A percentile compares a stretch with the other conserved stretches of the same genome.
These are phyloP conservation scores for Anadara kagoshimensis DNA, from an alignment of 1,140 invertebrate species.

Conservation along the genomic window DNA sequence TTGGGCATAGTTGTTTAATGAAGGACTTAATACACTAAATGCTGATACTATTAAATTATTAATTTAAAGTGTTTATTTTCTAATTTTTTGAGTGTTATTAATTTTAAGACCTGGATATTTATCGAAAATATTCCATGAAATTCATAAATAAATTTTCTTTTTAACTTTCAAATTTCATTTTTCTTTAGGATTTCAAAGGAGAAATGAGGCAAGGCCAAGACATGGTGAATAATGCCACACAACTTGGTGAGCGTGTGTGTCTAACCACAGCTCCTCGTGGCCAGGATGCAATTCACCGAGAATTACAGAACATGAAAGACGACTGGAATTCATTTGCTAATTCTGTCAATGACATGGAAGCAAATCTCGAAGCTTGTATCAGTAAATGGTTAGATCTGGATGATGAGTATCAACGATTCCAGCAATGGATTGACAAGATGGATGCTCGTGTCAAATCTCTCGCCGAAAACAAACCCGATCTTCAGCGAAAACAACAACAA, in stretches of 20 bases:
- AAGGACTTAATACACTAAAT: no score
- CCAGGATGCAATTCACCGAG: conserved; percentile 62
- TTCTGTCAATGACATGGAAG: conserved; percentile 77
- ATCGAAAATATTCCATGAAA: no score
- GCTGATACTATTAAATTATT: no score
- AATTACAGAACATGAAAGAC: conserved; percentile 63
- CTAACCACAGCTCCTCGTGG: conserved; percentile 60
- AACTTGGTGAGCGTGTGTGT: conserved; percentile 58
- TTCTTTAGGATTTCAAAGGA: conserved; percentile 60
- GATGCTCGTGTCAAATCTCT: conserved; percentile 91
- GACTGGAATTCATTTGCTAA: conserved; percentile 64
- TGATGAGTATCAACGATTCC: conserved; percentile 84
- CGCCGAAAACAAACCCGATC: conserved; percentile 90
- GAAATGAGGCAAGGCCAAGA: conserved; percentile 61
- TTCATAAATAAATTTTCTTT: no score
- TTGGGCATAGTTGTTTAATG: no score
- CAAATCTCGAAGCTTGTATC: conserved; percentile 89
- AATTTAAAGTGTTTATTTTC: no score
- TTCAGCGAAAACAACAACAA: conserved; percentile 91
- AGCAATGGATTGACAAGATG: conserved; percentile 76
- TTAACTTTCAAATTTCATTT: no score
- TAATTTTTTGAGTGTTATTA: no score
- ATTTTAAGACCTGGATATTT: no score
- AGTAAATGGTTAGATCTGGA: conserved; percentile 97
- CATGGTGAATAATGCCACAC: conserved; percentile 60